These are phyloP conservation scores for Villa cingulata DNA, from an alignment of 2,888 invertebrate species.

Conservation along the genomic window DNA sequence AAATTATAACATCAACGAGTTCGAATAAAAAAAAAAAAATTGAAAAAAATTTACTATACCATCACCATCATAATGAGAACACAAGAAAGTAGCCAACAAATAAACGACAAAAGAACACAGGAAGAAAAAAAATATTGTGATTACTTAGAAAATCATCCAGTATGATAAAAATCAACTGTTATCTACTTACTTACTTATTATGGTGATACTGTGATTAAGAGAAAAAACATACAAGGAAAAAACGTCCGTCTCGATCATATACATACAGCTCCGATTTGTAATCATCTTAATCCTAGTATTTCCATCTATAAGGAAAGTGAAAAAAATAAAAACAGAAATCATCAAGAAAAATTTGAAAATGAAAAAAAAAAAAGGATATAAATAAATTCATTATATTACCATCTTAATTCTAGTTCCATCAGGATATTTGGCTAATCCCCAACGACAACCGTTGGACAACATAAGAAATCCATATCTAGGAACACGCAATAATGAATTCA, in stretches of 20 bases:
- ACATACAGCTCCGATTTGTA: slow-evolving; percentile 18
- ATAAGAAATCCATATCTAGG: neutral
- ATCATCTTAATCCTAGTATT: neutral
- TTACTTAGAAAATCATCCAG: no score
- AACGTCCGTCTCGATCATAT: slow-evolving; percentile 35
- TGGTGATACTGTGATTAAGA: no score
- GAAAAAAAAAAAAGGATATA: neutral
- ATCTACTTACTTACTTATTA: no score
- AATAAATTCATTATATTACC: neutral
- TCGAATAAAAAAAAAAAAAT: no score
- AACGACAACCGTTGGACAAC: neutral
- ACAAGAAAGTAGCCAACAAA: slow-evolving; percentile 1
- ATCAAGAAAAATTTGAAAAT: neutral
- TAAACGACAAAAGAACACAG: slow-evolving; percentile 8
- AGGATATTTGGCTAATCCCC: neutral
- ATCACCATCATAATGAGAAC: no score
- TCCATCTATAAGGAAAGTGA: neutral
- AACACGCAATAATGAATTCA: no score
- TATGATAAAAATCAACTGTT: no score
- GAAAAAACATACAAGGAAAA: slow-evolving; percentile 13
- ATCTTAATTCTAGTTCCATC: neutral
- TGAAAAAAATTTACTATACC: no score
- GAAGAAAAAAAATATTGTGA: no score
- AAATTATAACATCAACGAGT: no score
- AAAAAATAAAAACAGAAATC: no score